Evolutionary conservation across 2,888 invertebrate genomes (phyloP), one percentile per base, ranked within the genome.

Genomic region (Cantharis flavilabris): DNA sequence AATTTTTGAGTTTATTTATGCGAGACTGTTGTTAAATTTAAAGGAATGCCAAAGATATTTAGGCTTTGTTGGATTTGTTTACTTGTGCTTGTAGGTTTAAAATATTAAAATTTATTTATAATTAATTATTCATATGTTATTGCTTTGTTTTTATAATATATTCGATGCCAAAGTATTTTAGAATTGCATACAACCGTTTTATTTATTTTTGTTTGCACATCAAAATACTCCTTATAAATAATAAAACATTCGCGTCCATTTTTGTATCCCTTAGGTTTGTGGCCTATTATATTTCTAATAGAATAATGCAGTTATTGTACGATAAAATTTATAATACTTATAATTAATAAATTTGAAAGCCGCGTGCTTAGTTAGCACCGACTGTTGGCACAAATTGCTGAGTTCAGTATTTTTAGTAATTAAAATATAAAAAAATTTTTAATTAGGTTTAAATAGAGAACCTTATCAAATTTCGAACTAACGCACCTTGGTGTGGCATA

Each of bases 201-300:
- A 67, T 64, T 64, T 20, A 64, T 20, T 64, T 20, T 67, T 23
- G n/a, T 23, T 67, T 20, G 65, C 65, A 67, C 65, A 67, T 67
- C n/a, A 23, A 67, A 67, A 67, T 67, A 20, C 23, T 23, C 20
- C 65, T 26, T 16, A 67, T 26, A 67, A 67, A 67, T 67, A 67
- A 67, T 75, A 62, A 69, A 72, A 77, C 75, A 75, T 75, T 78
- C 76, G 69, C 78, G 78, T 78, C 78, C 78, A 76, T 78, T 76
- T 78, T 76, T 62, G 78, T 76, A 78, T 76, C 78, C 78, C 75
- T 78, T 78, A 75, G 78, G 78, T 78, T 78, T 65, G 73, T 73
- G 78, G 78, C 78, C 78, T 78, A 78, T 73, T 78, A 77, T 71
- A 67, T 28, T 69, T 30, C 28, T 69, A 69, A 71, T 78, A 78